Percentiles rank a stretch among this genome's conserved stretches.
Evolutionary conservation across 2,113 vertebrate genomes (phyloP).

Genomic region (Halcyon senegalensis): DNA sequence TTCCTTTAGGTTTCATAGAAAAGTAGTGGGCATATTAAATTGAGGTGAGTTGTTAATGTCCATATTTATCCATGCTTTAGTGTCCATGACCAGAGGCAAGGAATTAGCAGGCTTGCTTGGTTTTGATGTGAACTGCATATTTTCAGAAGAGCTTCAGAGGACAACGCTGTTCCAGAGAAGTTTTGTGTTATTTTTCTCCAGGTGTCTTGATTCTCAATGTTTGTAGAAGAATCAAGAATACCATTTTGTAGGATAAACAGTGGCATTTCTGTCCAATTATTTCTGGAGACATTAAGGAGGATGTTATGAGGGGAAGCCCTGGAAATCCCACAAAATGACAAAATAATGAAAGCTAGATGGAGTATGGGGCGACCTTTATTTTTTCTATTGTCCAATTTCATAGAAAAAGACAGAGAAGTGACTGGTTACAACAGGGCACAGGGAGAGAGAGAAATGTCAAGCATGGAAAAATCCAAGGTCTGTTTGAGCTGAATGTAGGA

Average conservation of each 20-base stretch:
- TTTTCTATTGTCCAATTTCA: background rate
- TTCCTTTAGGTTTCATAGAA: background rate
- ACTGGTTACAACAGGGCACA: background rate
- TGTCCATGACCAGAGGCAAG: background rate
- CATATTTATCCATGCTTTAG: background rate
- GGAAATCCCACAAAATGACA: background rate
- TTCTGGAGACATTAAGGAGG: background rate
- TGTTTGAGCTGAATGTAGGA: background rate
- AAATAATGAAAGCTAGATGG: background rate
- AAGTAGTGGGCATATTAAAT: background rate
- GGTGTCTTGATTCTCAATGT: background rate
- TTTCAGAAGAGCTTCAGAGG: background rate
- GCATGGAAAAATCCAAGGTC: background rate
- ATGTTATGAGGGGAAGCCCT: background rate
- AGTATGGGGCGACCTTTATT: background rate
- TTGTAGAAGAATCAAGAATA: background rate
- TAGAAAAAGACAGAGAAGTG: background rate
- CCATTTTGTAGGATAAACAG: background rate
- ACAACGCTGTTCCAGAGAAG: background rate
- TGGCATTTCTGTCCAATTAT: background rate
- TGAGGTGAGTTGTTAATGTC: background rate
- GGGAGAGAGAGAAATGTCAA: background rate
- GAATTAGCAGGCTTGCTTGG: background rate
- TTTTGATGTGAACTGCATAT: background rate
- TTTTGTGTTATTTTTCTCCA: background rate